A percentile compares a stretch with the other conserved stretches of the same genome.
These are phyloP conservation scores for Spisula subtruncata DNA, from an alignment of 2,888 invertebrate species.

Conservation along the genomic window DNA sequence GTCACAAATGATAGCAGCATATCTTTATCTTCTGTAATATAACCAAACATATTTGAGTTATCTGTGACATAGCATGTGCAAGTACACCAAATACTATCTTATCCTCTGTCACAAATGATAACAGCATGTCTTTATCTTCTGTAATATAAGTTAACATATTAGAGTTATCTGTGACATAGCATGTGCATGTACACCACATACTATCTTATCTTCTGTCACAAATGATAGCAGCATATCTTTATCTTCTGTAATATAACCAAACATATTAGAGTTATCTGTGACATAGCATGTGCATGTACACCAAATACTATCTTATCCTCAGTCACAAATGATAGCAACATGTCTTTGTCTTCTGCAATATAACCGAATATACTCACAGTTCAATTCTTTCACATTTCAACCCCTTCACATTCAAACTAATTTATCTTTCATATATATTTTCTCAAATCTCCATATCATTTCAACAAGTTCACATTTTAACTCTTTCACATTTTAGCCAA, in stretches of 20 bases:
- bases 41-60: conserved; percentile 90
- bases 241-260: conserved; percentile 66
- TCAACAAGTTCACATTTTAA: background rate
- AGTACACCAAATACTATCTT: conserved; percentile 97
- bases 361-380: background rate
- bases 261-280: conserved; percentile 93
- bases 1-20: conserved; percentile 90
- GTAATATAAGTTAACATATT: conserved; percentile 25
- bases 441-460: background rate
- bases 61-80: conserved; percentile 97
- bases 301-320: conserved; percentile 97
- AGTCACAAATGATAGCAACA: conserved; percentile 90
- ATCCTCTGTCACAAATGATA: conserved; percentile 93
- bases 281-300: conserved; percentile 97
- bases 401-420: background rate
- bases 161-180: conserved; percentile 98
- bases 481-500: no score
- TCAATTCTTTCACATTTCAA: background rate
- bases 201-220: conserved; percentile 94
- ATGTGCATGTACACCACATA: conserved; percentile 97
- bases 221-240: conserved; percentile 88
- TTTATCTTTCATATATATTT: background rate
- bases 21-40: conserved; percentile 77
- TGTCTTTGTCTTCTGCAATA: conserved; percentile 77
- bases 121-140: conserved; percentile 79